phyloP scores from a whole-genome alignment of 2,113 vertebrate species.

The Myotis lucifugus region DNA sequence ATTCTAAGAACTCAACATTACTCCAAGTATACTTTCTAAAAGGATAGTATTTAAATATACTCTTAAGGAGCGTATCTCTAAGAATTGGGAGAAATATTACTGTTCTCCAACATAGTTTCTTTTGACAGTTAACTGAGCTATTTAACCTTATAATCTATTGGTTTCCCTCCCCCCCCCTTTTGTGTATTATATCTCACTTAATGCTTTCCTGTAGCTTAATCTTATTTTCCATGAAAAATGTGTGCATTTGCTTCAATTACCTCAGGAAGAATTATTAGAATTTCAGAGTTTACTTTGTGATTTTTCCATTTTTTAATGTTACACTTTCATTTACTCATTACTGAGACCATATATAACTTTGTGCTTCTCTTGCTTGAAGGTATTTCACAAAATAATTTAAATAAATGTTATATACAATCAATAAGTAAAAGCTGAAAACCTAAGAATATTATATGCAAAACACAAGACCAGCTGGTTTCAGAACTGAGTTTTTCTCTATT shows the following conservation, averaged over 20 bases:
- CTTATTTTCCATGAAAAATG: slow-evolving; percentile 31
- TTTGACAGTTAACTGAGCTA: neutral
- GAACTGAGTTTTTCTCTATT: slow-evolving; percentile 54
- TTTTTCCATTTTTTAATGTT: neutral
- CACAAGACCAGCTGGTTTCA: slow-evolving; percentile 40
- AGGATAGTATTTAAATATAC: neutral
- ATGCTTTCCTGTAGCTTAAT: slow-evolving; percentile 25
- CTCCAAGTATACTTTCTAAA: neutral
- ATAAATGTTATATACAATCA: neutral
- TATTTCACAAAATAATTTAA: slow-evolving; percentile 31
- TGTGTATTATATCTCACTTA: neutral
- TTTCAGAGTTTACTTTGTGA: neutral
- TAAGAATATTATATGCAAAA: slow-evolving; percentile 37
- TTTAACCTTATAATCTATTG: neutral
- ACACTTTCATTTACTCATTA: neutral
- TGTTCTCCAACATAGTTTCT: neutral
- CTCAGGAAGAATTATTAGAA: slow-evolving; percentile 27
- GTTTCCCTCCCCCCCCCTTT: neutral
- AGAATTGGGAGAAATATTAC: neutral
- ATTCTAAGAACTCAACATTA: neutral
- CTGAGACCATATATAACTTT: neutral
- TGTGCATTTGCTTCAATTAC: neutral
- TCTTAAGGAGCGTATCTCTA: neutral
- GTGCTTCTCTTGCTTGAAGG: slow-evolving; percentile 23
- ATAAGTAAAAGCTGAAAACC: slow-evolving; percentile 33